Base-by-base conservation (phyloP, 2,113 vertebrate species). In the Crotalus viridis region DNA sequence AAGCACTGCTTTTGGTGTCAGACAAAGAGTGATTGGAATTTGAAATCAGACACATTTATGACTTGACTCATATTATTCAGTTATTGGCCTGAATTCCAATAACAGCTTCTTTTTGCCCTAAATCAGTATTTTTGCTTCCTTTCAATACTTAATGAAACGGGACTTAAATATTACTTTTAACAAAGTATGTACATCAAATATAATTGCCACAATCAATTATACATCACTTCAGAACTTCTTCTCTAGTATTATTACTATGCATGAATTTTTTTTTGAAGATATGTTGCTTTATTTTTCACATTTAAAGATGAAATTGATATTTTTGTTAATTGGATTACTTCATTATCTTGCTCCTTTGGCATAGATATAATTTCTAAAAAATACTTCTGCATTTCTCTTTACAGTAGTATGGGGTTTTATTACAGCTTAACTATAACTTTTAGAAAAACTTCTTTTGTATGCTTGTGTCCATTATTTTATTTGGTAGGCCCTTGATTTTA, bases 121-220 rank as follows among this genome's bases (percentile, higher is more conserved):
- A 81, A 93, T 96, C 94, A 86, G 46, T 97, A 96, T 96, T 97
- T 95, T 86, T 87, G 39, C 89, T 95, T 95, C 95, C 94, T 93
- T 95, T 96, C 91, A 93, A 91, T 97, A 92, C 97, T 95, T 96
- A 93, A 95, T 95, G 95, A 96, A 97, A 95, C 96, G 96, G 92
- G 96, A 95, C 56, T 92, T 96, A 81, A 81, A 96, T 93, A 89
- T 94, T 94, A 93, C 94, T 95, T 95, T 93, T 93, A 95, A 93
- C 91, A 7, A 0, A 94, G 90, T 93, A 94, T 85, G 93, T 93
- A 93, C 94, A 93, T 95, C 94, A 89, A 92, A 51, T 48, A 17
- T n/a, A 94, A 93, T 91, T 51, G 13, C 43, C 94, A 95, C 92
- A 54, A 1, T 5, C 89, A 92, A 81, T 90, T 92, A 95, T 85